Conservation (phyloP, 2,113 vertebrate species). For the Sebastes fasciatus region DNA sequence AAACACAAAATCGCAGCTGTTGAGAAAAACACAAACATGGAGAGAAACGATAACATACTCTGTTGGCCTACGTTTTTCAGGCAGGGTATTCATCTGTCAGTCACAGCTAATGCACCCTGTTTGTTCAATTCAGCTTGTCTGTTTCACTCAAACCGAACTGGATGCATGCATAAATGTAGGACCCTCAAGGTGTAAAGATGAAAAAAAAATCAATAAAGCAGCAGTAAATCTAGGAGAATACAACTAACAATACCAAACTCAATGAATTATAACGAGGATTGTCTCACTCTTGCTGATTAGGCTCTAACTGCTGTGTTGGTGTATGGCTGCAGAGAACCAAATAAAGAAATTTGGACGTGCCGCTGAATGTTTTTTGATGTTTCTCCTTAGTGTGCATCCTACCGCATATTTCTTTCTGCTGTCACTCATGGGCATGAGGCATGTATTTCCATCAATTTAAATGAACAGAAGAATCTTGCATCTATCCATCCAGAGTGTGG, state of each 20-base stretch:
- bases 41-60: constrained; percentile 58
- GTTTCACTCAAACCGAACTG: constrained; percentile 59
- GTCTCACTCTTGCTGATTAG: constrained; percentile 19
- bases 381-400: not conserved
- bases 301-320: not conserved
- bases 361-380: not conserved
- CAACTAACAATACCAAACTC: constrained; percentile 26
- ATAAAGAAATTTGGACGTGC: not conserved
- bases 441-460: constrained; percentile 34
- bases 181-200: constrained; percentile 49
- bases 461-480: constrained; percentile 26
- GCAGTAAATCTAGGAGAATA: constrained; percentile 39
- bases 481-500: constrained; percentile 18
- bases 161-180: constrained; percentile 25
- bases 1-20: constrained; percentile 59
- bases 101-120: constrained; percentile 63
- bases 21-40: constrained; percentile 62
- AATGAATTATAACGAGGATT: constrained; percentile 17
- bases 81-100: constrained; percentile 68
- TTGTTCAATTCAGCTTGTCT: constrained; percentile 69
- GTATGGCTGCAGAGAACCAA: constrained; percentile 1
- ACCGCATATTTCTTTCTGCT: constrained; percentile 7
- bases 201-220: constrained; percentile 33
- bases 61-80: constrained; percentile 48
- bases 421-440: constrained; percentile 3